Conservation (phyloP, 2,113 vertebrate species). For the Coturnix japonica region DNA sequence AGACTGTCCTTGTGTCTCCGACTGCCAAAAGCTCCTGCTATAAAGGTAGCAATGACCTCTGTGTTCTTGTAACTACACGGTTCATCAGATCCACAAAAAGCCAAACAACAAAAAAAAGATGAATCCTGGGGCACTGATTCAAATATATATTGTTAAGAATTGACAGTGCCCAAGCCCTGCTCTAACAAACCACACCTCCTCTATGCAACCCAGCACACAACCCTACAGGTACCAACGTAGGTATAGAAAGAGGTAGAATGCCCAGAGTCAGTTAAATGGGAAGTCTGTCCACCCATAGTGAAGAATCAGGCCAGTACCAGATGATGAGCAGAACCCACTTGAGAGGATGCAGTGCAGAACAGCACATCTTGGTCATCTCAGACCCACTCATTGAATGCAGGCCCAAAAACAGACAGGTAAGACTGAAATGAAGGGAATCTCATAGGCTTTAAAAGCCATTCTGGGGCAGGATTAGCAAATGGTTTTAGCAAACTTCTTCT, state of each 20-base stretch:
- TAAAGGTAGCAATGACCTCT: background rate
- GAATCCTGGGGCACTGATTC: background rate
- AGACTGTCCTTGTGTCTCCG: background rate
- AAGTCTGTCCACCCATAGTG: background rate
- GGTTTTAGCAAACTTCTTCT: background rate
- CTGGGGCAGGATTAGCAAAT: background rate
- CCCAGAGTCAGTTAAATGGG: conserved; percentile 22
- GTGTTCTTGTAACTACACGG: background rate
- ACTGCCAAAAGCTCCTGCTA: background rate
- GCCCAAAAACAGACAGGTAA: background rate
- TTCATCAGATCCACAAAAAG: background rate
- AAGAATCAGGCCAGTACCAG: background rate
- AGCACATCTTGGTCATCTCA: background rate
- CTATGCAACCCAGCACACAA: background rate
- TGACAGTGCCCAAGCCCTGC: background rate
- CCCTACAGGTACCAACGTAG: background rate
- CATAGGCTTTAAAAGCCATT: background rate
- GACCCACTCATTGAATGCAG: background rate
- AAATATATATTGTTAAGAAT: background rate
- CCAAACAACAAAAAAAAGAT: background rate
- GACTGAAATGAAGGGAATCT: background rate
- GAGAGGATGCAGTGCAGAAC: background rate
- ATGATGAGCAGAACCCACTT: background rate
- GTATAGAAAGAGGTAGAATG: background rate
- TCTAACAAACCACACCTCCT: background rate